Evolutionary conservation across 2,113 vertebrate species (phyloP).

Genomic region (Oncorhynchus gorbuscha): DNA sequence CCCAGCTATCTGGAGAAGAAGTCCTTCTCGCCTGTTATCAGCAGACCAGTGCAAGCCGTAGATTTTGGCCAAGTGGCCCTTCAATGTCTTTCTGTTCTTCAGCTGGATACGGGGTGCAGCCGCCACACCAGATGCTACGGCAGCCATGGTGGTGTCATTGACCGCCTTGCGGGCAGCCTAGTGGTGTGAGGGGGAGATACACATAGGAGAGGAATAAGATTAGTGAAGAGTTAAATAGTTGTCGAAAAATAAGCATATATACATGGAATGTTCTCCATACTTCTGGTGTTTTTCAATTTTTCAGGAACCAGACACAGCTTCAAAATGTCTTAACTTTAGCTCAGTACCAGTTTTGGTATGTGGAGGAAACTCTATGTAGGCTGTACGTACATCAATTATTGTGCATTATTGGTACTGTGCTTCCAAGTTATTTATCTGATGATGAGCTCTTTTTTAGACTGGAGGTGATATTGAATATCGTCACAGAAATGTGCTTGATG

Average conservation of each 20-base stretch:
- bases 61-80: conserved; percentile 81
- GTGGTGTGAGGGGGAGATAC: neutral
- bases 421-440: too few species aligned
- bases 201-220: neutral
- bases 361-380: too few species aligned
- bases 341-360: too few species aligned
- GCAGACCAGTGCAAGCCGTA: conserved; percentile 77
- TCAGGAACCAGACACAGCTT: too few species aligned
- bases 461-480: too few species aligned
- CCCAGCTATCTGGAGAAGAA: neutral
- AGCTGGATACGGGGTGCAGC: conserved; percentile 71
- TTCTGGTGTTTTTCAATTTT: too few species aligned
- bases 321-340: too few species aligned
- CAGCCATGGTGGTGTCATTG: conserved; percentile 62
- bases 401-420: too few species aligned
- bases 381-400: neutral
- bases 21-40: conserved; percentile 71
- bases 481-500: neutral
- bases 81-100: conserved; percentile 75
- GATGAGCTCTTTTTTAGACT: too few species aligned
- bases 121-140: conserved; percentile 49
- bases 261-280: too few species aligned
- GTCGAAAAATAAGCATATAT: too few species aligned
- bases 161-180: conserved; percentile 73
- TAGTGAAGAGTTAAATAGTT: too few species aligned